Evolutionary conservation across 2,888 invertebrate species (phyloP), one percentile per base, ranked within the genome.

Genomic region (Hypercompe scribonia): DNA sequence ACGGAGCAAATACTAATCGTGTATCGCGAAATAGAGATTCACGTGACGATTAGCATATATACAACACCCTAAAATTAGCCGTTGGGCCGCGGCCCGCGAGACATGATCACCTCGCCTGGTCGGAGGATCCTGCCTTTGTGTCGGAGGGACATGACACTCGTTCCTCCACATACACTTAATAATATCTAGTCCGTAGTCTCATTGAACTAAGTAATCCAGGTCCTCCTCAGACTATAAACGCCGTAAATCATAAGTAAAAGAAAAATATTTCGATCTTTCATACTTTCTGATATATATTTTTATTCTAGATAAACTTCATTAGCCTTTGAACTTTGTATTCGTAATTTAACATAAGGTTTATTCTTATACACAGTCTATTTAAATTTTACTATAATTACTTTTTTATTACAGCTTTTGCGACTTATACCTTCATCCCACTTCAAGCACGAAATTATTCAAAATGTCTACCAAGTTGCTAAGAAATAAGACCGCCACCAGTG

Each of bases 351-450:
- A 5, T 50, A 21, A 24, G 50, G 7, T 50, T 21, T 50, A 50
- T 21, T 24, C 50, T 50, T 50, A 24, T 21, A 7, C 24, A 21
- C 54, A 54, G 8, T 8, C n/a, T n/a, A 11, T 10, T 54, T 58
- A 58, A 8, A 28, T 58, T 58, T n/a, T 15, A 15, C 28, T 5
- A 61, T 31, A 50, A 39, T 65, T 65, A n/a, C n/a, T 21, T 39
- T 39, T 46, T 31, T 68, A 8, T 71, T 87, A 21, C 71, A 96
- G 96, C 24, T 94, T 93, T 65, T 96, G 97, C 70, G 97, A 97
- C n/a, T 91, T 98, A 31, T 98, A 97, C 87, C 97, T 98, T 95
- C 97, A 98, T 87, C 96, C 98, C 0, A 95, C 98, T 82, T 97
- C 97, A 15, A 97, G 97, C 83, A 97, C 97, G 11, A 97, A 97